Base-by-base conservation (phyloP, 2,113 vertebrate species). In the Spea bombifrons region DNA sequence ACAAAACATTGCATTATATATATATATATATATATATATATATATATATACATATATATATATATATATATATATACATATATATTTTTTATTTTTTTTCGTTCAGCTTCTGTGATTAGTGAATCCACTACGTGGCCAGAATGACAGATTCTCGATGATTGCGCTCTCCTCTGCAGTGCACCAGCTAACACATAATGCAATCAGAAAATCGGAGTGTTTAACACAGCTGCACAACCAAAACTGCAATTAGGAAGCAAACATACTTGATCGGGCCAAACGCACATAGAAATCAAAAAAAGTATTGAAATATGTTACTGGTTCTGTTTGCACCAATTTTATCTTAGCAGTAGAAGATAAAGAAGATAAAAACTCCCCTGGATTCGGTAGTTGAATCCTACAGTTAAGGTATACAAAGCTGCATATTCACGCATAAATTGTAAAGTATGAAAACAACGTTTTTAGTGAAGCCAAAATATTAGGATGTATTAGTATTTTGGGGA, bases 131-230 rank as follows among this genome's bases (percentile, higher is more conserved):
- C 61, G 59, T 61, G n/a, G 50, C 64, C 50, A 49, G 61, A 61
- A 67, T 73, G 63, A 59, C 53, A 74, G 78, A 80, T 55, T 80
- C 52, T 61, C 13, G 46, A 63, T 80, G 78, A 80, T 80, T 80
- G 63, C 78, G 68, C 67, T 80, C 61, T 71, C 66, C 71, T 71
- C 69, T 71, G 69, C 50, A 53, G 69, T 74, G 64, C 61, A 68
- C 66, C 57, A 74, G 64, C 64, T 53, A 59, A 73, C 73, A 80
- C 71, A 68, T 74, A 73, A 73, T 80, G 78, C 65, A 80, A 80
- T 80, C 78, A 80, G 71, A 74, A 74, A 74, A 67, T 68, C 59
- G 71, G 66, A 74, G 78, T 66, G 49, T 9, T 74, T 67, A 72
- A 73, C 71, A 63, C 78, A 80, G 78, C 78, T 80, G 78, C 65